Conservation (phyloP, 2,113 vertebrate species). For the Corythornis vintsioides region DNA sequence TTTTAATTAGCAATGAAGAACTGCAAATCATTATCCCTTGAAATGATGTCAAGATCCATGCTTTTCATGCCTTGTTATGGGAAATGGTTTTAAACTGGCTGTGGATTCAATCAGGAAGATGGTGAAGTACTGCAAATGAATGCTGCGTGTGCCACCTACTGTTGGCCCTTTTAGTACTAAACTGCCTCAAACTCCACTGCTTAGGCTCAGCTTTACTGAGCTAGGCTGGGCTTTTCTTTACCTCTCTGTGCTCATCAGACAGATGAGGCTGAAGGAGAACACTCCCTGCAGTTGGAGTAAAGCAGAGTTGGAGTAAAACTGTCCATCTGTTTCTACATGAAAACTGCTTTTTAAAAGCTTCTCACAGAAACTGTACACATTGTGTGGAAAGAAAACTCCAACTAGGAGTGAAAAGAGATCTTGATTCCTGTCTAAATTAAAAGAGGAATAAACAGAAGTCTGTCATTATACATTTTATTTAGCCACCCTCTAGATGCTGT, state of each 20-base stretch:
- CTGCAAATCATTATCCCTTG: not conserved
- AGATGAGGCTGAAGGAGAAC: not conserved
- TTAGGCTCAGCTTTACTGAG: not conserved
- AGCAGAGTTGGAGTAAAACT: not conserved
- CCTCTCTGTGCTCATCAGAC: not conserved
- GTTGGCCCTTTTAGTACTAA: not conserved
- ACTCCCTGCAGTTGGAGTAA: not conserved
- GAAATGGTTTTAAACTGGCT: not conserved
- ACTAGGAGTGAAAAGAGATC: not conserved
- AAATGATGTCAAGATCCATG: not conserved
- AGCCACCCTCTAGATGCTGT: not conserved
- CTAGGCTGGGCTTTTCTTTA: not conserved
- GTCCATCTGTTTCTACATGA: not conserved
- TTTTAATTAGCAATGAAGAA: not conserved
- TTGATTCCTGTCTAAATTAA: not conserved
- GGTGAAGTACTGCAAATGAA: not conserved
- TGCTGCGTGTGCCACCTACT: not conserved
- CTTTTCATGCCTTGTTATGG: not conserved
- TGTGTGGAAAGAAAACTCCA: not conserved
- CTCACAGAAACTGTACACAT: not conserved
- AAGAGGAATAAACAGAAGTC: not conserved
- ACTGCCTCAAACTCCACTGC: not conserved
- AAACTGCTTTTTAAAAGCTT: not conserved
- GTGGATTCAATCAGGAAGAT: not conserved
- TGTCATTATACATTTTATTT: not conserved